These are phyloP conservation scores for Mystacornis crossleyi DNA, from an alignment of 2,113 vertebrate species.

Conservation along the genomic window DNA sequence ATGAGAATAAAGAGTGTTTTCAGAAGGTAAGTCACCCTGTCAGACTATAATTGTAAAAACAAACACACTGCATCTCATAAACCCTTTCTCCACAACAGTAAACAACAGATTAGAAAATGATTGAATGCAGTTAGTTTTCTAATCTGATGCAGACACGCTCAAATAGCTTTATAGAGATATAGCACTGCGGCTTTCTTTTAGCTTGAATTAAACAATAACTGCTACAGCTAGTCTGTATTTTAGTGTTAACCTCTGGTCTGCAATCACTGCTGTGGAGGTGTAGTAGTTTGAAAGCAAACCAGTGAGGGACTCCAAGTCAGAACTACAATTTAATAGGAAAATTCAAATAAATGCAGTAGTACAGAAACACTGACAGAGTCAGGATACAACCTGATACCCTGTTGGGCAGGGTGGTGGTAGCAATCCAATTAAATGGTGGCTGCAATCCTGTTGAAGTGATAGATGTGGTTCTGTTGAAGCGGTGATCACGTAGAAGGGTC, in stretches of 20 bases:
- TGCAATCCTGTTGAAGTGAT: background rate
- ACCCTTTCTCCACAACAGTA: background rate
- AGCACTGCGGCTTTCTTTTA: background rate
- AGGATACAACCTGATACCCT: background rate
- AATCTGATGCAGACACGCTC: constrained; percentile 34
- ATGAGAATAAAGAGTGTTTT: constrained; percentile 10
- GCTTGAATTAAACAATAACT: constrained; percentile 10
- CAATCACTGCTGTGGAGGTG: background rate
- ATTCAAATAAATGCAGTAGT: background rate
- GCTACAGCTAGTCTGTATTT: background rate
- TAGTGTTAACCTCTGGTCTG: background rate
- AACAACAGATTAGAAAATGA: constrained; percentile 38
- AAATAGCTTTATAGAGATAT: background rate
- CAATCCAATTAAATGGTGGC: background rate
- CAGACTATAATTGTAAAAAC: constrained; percentile 8
- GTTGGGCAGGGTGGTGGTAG: background rate
- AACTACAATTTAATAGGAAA: background rate
- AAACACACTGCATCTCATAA: constrained; percentile 9
- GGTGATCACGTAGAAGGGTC: background rate
- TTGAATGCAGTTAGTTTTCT: constrained; percentile 18
- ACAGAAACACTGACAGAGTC: background rate
- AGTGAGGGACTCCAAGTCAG: background rate
- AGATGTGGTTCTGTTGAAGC: background rate
- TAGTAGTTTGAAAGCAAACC: background rate
- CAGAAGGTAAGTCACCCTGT: constrained; percentile 15